phyloP scores from a whole-genome alignment of 2,113 vertebrate species.

The Isurus oxyrinchus region DNA sequence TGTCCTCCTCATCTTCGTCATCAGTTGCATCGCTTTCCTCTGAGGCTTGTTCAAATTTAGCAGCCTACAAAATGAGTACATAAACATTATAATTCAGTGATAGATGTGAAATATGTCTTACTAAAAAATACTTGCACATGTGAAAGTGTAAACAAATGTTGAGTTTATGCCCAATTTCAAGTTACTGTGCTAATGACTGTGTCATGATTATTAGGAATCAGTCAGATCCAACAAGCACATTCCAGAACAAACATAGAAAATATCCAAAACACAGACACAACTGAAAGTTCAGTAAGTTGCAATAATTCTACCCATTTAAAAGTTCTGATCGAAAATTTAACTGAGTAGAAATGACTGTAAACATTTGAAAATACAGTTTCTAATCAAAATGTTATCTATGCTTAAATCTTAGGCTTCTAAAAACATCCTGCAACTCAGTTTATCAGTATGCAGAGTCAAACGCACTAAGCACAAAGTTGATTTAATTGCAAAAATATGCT shows the following conservation, averaged over 20 bases:
- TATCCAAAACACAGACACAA: neutral
- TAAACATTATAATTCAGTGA: neutral
- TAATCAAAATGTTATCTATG: neutral
- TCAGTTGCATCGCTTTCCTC: constrained; percentile 28
- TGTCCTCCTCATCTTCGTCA: constrained; percentile 53
- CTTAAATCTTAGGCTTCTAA: neutral
- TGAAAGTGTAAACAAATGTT: neutral
- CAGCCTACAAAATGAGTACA: neutral
- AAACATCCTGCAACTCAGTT: neutral
- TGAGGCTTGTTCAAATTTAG: neutral
- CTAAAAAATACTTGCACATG: neutral
- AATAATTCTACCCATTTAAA: neutral
- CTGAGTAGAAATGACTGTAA: neutral
- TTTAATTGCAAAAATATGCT: constrained; percentile 4
- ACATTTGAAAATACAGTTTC: neutral
- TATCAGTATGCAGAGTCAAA: neutral
- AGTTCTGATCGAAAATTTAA: neutral
- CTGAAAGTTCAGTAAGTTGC: neutral
- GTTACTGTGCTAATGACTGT: neutral
- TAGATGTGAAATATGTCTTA: neutral
- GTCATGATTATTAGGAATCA: neutral
- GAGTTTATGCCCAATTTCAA: neutral
- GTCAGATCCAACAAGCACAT: neutral
- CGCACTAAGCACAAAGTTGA: neutral
- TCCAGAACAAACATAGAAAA: neutral